A percentile compares a stretch with the other conserved stretches of the same genome.
Evolutionary conservation across 2,797 vertebrate species (phyloP).

Genomic region (Fringilla coelebs): DNA sequence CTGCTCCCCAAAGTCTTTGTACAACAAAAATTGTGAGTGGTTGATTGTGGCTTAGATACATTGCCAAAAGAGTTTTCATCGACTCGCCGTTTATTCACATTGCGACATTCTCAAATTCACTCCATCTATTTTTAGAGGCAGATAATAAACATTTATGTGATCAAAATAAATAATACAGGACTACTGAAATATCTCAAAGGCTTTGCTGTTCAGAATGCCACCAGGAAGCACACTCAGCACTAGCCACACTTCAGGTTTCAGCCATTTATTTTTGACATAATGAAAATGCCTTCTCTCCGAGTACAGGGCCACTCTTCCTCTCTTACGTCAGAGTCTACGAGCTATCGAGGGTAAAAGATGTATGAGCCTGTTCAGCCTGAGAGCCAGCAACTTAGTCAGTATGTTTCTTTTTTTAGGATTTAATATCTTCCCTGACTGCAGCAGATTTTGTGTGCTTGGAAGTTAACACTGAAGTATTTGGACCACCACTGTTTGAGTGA

Average conservation of each 20-base stretch:
- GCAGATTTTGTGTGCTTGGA: neutral
- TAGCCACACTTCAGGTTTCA: conserved; percentile 9
- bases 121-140: neutral
- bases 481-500: neutral
- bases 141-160: conserved; percentile 34
- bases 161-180: conserved; percentile 45
- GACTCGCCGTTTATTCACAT: neutral
- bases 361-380: neutral
- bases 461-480: neutral
- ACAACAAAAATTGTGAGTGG: neutral
- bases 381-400: neutral
- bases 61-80: neutral
- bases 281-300: neutral
- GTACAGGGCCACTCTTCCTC: neutral
- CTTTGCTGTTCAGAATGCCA: neutral
- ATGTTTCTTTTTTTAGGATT: neutral
- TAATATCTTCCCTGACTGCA: neutral
- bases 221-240: neutral
- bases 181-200: conserved; percentile 5
- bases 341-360: neutral
- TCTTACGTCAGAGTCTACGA: neutral
- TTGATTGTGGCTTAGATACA: neutral
- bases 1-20: neutral
- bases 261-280: neutral
- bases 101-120: neutral